phyloP scores from a whole-genome alignment of 2,888 invertebrate genomes.

The Mongoloraphidia duomilia region DNA sequence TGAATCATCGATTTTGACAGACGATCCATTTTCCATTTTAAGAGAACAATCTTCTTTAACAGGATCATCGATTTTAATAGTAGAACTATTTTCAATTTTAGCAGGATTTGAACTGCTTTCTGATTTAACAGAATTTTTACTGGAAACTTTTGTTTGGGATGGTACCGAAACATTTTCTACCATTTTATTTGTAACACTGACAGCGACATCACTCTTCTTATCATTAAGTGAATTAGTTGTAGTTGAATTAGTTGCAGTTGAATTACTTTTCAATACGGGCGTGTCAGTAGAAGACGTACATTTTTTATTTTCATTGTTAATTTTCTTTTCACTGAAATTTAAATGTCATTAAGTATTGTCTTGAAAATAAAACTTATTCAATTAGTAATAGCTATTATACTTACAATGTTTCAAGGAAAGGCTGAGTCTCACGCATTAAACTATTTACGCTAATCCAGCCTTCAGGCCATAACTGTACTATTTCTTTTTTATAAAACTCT shows the following conservation, averaged over 20 bases:
- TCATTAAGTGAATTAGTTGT: not conserved
- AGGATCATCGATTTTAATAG: too few relatives aligned
- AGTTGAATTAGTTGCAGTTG: not conserved
- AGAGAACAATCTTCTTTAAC: too few relatives aligned
- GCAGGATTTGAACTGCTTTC: too few relatives aligned
- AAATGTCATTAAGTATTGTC: not conserved
- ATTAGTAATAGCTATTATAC: not conserved
- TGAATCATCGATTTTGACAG: too few relatives aligned
- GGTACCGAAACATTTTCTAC: too few relatives aligned
- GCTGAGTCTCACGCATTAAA: constrained; percentile 23
- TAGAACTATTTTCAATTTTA: too few relatives aligned
- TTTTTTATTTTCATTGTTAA: not conserved
- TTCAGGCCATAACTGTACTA: constrained; percentile 37
- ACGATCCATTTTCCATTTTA: too few relatives aligned
- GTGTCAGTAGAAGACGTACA: not conserved
- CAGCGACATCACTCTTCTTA: too few relatives aligned
- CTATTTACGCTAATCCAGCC: constrained; percentile 36
- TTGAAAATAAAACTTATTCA: not conserved
- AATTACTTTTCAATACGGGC: not conserved
- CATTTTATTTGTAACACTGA: too few relatives aligned
- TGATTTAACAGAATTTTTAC: too few relatives aligned
- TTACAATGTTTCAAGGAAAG: constrained; percentile 14
- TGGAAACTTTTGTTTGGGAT: too few relatives aligned
- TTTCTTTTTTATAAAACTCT: constrained; percentile 31
- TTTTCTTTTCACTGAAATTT: not conserved